phyloP scores from a whole-genome alignment of 1,140 invertebrate species.

The Scaptodrosophila lebanonensis region DNA sequence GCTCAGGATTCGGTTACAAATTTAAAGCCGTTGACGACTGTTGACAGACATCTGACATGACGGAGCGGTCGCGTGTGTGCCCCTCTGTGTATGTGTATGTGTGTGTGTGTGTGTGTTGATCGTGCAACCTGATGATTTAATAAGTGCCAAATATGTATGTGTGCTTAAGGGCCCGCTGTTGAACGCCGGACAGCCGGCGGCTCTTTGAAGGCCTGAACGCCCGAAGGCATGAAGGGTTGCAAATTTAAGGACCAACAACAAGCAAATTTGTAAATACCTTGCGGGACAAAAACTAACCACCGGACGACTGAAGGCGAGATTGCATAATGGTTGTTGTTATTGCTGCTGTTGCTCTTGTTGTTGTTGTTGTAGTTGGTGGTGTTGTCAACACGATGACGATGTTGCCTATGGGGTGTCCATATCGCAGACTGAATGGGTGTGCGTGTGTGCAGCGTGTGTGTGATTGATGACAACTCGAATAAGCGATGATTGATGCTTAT shows the following conservation, averaged over 20 bases:
- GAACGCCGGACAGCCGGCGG: not conserved
- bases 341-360: constrained; percentile 29
- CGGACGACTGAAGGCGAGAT: constrained; percentile 28
- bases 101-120: constrained; percentile 32
- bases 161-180: constrained; percentile 20
- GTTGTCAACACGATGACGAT: constrained; percentile 39
- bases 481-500: constrained; percentile 76
- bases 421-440: constrained; percentile 26
- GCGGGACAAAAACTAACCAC: constrained; percentile 41
- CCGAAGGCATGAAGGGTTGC: constrained; percentile 21
- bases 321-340: constrained; percentile 22
- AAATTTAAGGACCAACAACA: constrained; percentile 23
- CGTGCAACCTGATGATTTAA: constrained; percentile 72
- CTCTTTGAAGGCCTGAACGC: not conserved
- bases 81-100: too few relatives aligned
- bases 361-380: constrained; percentile 22
- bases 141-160: constrained; percentile 48
- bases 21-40: constrained; percentile 32
- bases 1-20: constrained; percentile 49
- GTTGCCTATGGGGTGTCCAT: constrained; percentile 13
- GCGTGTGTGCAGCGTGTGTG: constrained; percentile 58
- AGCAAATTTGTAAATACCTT: constrained; percentile 18
- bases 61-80: too few relatives aligned
- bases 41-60: constrained; percentile 68
- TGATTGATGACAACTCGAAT: constrained; percentile 76